Evolutionary conservation across 2,113 vertebrate genomes (phyloP).

Genomic region (Vombatus ursinus): DNA sequence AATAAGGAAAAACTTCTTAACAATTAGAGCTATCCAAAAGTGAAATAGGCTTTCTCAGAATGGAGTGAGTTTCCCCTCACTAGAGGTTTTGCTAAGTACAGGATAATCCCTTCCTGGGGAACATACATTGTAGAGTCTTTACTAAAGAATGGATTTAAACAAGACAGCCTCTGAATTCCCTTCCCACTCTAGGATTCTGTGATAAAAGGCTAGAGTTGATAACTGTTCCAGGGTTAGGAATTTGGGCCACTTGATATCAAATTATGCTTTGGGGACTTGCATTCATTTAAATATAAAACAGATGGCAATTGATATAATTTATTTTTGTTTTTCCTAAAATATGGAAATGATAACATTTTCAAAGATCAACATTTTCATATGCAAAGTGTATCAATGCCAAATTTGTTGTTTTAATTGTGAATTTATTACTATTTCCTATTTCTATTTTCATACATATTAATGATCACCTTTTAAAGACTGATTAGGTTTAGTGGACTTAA

Average conservation of each 20-base stretch:
- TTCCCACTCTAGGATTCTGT: neutral
- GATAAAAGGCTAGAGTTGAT: neutral
- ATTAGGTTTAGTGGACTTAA: constrained; percentile 26
- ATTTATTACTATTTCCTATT: neutral
- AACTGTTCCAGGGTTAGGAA: neutral
- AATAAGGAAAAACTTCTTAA: neutral
- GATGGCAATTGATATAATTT: neutral
- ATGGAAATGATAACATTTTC: constrained; percentile 47
- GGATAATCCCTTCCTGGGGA: accelerated
- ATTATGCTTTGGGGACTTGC: neutral
- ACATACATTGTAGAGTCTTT: neutral
- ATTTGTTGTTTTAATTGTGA: neutral
- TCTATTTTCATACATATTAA: neutral
- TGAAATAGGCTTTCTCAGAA: neutral
- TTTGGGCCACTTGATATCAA: neutral
- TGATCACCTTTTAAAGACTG: neutral
- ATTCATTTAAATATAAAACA: neutral
- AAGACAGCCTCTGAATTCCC: neutral
- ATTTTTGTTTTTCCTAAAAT: neutral
- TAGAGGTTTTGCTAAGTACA: neutral
- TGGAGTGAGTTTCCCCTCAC: neutral
- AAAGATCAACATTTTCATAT: constrained; percentile 21
- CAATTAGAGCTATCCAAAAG: neutral
- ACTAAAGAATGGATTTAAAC: neutral
- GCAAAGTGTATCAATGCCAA: neutral